Evolutionary conservation across 1,140 invertebrate species (phyloP), one percentile per base, ranked within the genome.

Genomic region (Nephila pilipes): DNA sequence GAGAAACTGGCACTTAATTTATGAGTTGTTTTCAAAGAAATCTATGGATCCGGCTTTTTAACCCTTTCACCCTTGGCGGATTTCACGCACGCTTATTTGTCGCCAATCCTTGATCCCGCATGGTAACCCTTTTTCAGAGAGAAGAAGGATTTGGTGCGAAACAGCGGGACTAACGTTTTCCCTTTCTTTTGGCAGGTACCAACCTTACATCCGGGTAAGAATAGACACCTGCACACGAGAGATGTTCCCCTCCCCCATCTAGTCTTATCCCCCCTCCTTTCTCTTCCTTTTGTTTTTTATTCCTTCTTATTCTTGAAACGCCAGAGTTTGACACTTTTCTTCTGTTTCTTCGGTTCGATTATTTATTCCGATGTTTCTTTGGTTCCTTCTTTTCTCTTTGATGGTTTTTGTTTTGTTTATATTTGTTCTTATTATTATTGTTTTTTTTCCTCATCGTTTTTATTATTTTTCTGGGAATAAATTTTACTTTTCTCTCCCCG

Each of bases 161-260:
- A 57, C 90, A 91, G 81, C 65, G 75, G 88, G 88, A 90, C 88
- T 83, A 91, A 85, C 90, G 46, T 83, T 91, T 90, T 91, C 60
- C 89, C 90, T 91, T 91, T 91, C 90, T 91, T 91, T 91, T 91
- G 90, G 90, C 90, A 91, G 90, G 90, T 91, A 91, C 57, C 58
- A 85, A 85, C 54, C 60, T 91, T 69, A 91, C 90, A 91, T 91
- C 90, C 90, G 90, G 90, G 90, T 91, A 91, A 91, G 88, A 85
- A 83, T 69, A 55, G 90, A 80, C 90, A 91, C 90, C 90, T 91
- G 90, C 90, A 91, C 90, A 91, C 90, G 55, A 63, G 90, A 91
- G 81, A 91, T 85, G n/a, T 46, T 79, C 16, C 25, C 69, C 57
- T 18, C 69, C 29, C 57, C 60, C 79, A 36, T 75, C 69, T 16